Base-by-base conservation (phyloP, 2,797 vertebrate genomes). In the Microctenopoma lineatum region DNA sequence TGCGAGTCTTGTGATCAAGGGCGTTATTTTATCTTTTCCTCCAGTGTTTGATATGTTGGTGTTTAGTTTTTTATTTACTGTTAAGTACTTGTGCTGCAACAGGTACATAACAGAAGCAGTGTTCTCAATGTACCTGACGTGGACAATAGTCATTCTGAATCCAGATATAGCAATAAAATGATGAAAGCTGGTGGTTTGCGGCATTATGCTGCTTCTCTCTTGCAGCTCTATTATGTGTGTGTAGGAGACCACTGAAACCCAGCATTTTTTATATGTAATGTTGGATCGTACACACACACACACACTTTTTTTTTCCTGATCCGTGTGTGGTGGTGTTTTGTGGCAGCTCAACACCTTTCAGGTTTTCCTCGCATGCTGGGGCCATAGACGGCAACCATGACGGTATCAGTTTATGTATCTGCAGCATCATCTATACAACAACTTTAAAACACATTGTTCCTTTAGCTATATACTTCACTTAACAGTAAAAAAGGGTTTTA, bases 311-410 rank as follows among this genome's bases (percentile, higher is more conserved):
- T 63, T 69, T 63, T 67, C 45, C 58, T 59, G 36, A 73, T 67
- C 52, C 74, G 83, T 79, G 79, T 79, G 83, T 75, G 80, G 63
- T 61, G 70, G 66, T 87, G 76, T 89, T 89, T 86, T 88, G 87
- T 86, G 91, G 92, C 90, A 91, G 89, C 92, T 93, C 90, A 86
- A 84, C 59, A 54, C 83, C 84, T 71, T 90, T 91, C 90, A 92
- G 90, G 90, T 90, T 90, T 83, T 89, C 76, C 75, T 78, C 70
- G 90, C 89, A 87, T 90, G 91, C 89, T 86, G 88, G 80, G 80
- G 80, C 79, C 77, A 58, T 59, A 73, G 72, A 74, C 71, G 59
- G 76, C 79, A 81, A 79, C 79, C 64, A 42, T 61, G 25, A 25
- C 66, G 27, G 74, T 77, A 79, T 77, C 53, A 47, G 70, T 83